Base-by-base conservation (phyloP, 2,888 invertebrate species). In the Petrolisthes cinctipes region DNA sequence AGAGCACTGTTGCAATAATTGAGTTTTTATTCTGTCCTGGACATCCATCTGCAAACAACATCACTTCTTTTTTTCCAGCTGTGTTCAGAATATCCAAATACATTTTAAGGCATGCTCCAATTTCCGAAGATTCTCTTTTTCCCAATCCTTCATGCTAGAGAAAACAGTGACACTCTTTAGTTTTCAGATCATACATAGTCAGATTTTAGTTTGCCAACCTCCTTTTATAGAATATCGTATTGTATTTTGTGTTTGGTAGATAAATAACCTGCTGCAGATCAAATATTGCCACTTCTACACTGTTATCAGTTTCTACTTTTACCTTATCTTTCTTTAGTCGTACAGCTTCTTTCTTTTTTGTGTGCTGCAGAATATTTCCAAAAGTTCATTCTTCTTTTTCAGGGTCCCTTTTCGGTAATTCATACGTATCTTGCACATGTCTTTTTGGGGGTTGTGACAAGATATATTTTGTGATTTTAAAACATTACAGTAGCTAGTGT, bases 241-340 rank as follows among this genome's bases (percentile, higher is more conserved):
- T 79, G 56, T 79, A 17, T 53, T 79, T 79, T 53, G 79, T 79
- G 37, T 79, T 17, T 79, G 79, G n/a, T 76, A 54, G 80, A 23
- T 80, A 80, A 80, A 54, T 80, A 80, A 80, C 53, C 80, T 54
- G 80, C 14, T 80, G 54, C 6, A 80, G 80, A 54, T 80, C 80
- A 80, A 80, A 80, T 80, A 54, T 2, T 80, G 73, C 80, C 80
- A 80, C 54, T 80, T 1, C 80, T 80, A 80, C 57, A 80, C 54
- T 80, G 80, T 80, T 80, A 80, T 80, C 56, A 56, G 80, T 80
- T 80, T 53, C 80, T 80, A 7, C 54, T 53, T 80, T 80, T 80
- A 54, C 80, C n/a, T 53, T 53, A 11, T 80, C n/a, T 20, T 80
- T 80, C 80, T n/a, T 80, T 80, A n/a, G 53, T 51, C 53, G n/a